A percentile compares a stretch with the other conserved stretches of the same genome.
Evolutionary conservation across 2,888 invertebrate genomes (phyloP).

Genomic region (Andricus curvator): DNA sequence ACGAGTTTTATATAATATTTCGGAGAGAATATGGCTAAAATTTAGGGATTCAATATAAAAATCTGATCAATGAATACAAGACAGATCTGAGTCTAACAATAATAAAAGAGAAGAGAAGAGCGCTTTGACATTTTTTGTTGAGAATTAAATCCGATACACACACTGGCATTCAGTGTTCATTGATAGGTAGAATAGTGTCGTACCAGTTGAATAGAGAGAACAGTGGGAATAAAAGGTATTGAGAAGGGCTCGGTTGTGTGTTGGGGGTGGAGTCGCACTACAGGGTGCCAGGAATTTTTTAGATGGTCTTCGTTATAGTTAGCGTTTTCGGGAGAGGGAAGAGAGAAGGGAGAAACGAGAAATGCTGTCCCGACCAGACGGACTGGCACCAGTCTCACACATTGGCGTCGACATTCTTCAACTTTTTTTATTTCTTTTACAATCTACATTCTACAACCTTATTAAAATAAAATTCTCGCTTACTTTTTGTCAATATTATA

Average conservation of each 20-base stretch:
- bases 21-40: not conserved
- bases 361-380: conserved; percentile 63
- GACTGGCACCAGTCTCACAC: conserved; percentile 64
- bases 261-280: conserved; percentile 63
- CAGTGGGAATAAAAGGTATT: conserved; percentile 40
- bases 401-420: conserved; percentile 56
- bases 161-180: conserved; percentile 26
- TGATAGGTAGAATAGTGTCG: conserved; percentile 41
- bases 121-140: not conserved
- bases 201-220: conserved; percentile 30
- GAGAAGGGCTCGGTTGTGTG: conserved; percentile 41
- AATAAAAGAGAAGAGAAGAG: not conserved
- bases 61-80: conserved; percentile 22
- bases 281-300: conserved; percentile 68
- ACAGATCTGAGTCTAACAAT: not conserved
- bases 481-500: not conserved
- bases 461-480: not conserved
- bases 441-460: not conserved
- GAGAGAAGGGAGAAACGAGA: conserved; percentile 26
- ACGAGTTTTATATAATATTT: not conserved
- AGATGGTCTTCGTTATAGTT: conserved; percentile 66
- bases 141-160: conserved; percentile 37
- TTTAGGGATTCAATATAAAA: conserved; percentile 7
- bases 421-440: conserved; percentile 22
- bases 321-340: conserved; percentile 55